A percentile compares a stretch with the other conserved stretches of the same genome.
Evolutionary conservation across 1,140 invertebrate species (phyloP).

Genomic region (Camponotus vicinus): DNA sequence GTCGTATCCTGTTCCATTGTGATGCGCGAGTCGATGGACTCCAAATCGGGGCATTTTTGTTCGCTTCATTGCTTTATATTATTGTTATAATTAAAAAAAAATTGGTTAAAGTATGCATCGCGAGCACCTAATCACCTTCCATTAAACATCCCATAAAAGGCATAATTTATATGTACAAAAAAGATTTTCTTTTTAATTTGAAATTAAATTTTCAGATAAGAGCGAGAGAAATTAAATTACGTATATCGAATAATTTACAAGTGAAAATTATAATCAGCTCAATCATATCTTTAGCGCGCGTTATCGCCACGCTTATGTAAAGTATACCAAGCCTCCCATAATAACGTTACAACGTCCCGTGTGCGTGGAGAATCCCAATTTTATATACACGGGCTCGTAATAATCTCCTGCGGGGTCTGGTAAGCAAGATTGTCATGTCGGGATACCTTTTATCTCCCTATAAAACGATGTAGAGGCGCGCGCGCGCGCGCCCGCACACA

Average conservation of each 20-base stretch:
- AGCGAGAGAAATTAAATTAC: not conserved
- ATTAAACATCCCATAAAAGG: not conserved
- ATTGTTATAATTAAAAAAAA: not conserved
- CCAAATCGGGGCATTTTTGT: not conserved
- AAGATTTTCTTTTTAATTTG: not conserved
- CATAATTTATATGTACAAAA: not conserved
- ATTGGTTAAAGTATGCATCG: too few species aligned
- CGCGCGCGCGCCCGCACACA: not conserved
- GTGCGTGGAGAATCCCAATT: conserved; percentile 38
- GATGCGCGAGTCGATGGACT: conserved; percentile 3
- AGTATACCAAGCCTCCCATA: conserved; percentile 4
- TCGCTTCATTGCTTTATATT: not conserved
- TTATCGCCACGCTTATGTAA: conserved; percentile 14
- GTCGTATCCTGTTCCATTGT: not conserved
- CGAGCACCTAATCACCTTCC: not conserved
- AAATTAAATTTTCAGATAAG: not conserved
- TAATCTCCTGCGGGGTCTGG: conserved; percentile 50
- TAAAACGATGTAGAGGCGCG: conserved; percentile 42
- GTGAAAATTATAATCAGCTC: conserved; percentile 14
- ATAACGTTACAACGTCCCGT: conserved; percentile 40
- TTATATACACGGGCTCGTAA: conserved; percentile 52
- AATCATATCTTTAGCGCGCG: conserved; percentile 15
- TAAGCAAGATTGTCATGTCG: conserved; percentile 51
- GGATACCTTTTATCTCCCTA: conserved; percentile 55
- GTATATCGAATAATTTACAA: not conserved